phyloP scores from a whole-genome alignment of 2,113 vertebrate genomes.

The Camelus dromedarius region DNA sequence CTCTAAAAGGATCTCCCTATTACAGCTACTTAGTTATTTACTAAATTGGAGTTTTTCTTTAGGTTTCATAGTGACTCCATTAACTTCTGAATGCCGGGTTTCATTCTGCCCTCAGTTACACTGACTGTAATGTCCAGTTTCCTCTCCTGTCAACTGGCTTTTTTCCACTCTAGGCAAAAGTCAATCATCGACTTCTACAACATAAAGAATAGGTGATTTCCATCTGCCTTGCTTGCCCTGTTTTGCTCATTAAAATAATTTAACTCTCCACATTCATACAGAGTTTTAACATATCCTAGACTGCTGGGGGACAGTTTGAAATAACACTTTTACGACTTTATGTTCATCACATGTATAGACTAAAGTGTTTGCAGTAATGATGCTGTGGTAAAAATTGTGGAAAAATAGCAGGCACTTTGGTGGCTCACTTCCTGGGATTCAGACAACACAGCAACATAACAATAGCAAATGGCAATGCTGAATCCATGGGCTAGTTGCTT shows the following conservation, averaged over 20 bases:
- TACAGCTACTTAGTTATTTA: conserved; percentile 23
- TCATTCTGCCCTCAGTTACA: background rate
- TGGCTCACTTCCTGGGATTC: background rate
- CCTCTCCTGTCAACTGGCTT: background rate
- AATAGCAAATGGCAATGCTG: background rate
- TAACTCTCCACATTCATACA: background rate
- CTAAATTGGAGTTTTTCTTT: conserved; percentile 41
- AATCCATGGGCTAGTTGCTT: background rate
- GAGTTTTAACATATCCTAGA: background rate
- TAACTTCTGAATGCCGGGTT: background rate
- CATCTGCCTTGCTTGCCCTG: background rate
- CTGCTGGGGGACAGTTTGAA: background rate
- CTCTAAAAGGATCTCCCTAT: background rate
- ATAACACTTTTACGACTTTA: background rate
- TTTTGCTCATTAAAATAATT: conserved; percentile 31
- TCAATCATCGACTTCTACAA: background rate
- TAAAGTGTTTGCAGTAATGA: background rate
- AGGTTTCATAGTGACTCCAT: background rate
- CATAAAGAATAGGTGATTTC: background rate
- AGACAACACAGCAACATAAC: background rate
- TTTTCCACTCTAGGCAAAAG: background rate
- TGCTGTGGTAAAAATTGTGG: background rate
- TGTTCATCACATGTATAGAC: background rate
- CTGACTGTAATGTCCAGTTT: background rate
- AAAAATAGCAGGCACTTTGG: background rate